These are phyloP conservation scores for Aspidapion aeneum DNA, from an alignment of 2,888 invertebrate genomes.

Conservation along the genomic window DNA sequence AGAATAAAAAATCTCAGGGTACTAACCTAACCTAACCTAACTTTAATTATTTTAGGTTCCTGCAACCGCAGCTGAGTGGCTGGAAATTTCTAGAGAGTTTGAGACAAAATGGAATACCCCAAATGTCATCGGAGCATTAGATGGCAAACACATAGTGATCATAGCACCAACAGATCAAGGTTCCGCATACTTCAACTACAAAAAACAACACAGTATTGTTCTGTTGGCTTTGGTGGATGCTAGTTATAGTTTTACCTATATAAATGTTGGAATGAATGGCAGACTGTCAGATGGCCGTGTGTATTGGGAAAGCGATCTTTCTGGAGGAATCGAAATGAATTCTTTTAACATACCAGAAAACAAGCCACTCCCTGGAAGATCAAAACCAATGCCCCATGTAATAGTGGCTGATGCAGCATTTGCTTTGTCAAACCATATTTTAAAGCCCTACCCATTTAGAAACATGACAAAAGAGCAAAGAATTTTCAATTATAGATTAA, in stretches of 20 bases:
- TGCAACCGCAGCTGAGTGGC: constrained; percentile 20
- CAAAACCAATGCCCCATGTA: constrained; percentile 28
- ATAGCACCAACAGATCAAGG: too few relatives aligned
- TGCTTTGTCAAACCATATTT: constrained; percentile 27
- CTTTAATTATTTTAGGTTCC: constrained; percentile 17
- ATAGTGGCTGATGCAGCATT: constrained; percentile 37
- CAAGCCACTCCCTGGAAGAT: constrained; percentile 25
- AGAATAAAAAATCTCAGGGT: too few relatives aligned
- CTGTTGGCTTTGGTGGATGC: constrained; percentile 29
- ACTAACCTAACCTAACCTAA: background rate
- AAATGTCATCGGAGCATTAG: constrained; percentile 28
- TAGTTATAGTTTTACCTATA: constrained; percentile 18
- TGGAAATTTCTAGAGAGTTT: constrained; percentile 21
- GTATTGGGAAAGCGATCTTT: constrained; percentile 27
- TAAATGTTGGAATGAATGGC: constrained; percentile 32
- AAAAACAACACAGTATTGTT: constrained; percentile 31
- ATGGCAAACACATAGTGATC: constrained; percentile 33
- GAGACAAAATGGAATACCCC: constrained; percentile 30
- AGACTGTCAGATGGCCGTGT: constrained; percentile 33
- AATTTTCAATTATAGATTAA: too few relatives aligned
- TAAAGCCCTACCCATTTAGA: constrained; percentile 33
- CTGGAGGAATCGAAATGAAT: constrained; percentile 24
- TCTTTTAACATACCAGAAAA: constrained; percentile 30
- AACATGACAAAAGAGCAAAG: constrained; percentile 17
- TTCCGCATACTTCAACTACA: constrained; percentile 33